A percentile compares a stretch with the other conserved stretches of the same genome.
Conservation (phyloP, 2,888 invertebrate genomes). For the Pseudococcus viburni region DNA sequence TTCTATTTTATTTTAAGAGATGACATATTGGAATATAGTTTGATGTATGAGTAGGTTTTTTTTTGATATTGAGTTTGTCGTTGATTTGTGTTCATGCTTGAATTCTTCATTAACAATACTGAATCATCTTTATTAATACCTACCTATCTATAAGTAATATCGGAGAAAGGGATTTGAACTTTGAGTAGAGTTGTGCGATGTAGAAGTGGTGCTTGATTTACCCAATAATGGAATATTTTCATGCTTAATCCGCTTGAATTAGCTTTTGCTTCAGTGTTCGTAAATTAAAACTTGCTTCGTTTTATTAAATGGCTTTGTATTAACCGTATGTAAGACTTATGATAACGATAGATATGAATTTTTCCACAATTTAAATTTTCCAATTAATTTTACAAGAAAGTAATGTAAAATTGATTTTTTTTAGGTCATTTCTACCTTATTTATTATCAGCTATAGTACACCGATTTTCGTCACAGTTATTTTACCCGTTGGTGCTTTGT, state of each 20-base stretch:
- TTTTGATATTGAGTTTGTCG: too few species aligned
- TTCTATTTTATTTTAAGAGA: too few species aligned
- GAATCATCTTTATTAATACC: too few species aligned
- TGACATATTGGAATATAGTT: too few species aligned
- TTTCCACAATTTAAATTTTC: background rate
- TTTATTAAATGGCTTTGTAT: background rate
- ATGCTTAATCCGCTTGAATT: constrained; percentile 52
- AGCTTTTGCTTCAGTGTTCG: background rate
- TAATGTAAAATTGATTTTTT: constrained; percentile 69
- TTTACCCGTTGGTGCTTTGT: constrained; percentile 84
- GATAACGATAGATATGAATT: too few species aligned
- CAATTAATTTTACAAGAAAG: background rate
- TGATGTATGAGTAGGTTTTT: too few species aligned
- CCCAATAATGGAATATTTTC: background rate
- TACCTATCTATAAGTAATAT: too few species aligned
- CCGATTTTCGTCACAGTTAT: constrained; percentile 86
- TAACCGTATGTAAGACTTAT: too few species aligned
- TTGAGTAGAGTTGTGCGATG: too few species aligned
- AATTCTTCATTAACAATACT: background rate
- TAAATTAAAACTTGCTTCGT: background rate
- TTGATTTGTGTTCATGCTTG: too few species aligned
- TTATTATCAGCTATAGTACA: constrained; percentile 89
- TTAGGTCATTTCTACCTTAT: constrained; percentile 87
- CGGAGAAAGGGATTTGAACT: too few species aligned
- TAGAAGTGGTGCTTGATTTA: too few species aligned